Percentiles rank a stretch among this genome's conserved stretches.
phyloP scores from a whole-genome alignment of 1,140 invertebrate species.

The Halotydeus destructor region DNA sequence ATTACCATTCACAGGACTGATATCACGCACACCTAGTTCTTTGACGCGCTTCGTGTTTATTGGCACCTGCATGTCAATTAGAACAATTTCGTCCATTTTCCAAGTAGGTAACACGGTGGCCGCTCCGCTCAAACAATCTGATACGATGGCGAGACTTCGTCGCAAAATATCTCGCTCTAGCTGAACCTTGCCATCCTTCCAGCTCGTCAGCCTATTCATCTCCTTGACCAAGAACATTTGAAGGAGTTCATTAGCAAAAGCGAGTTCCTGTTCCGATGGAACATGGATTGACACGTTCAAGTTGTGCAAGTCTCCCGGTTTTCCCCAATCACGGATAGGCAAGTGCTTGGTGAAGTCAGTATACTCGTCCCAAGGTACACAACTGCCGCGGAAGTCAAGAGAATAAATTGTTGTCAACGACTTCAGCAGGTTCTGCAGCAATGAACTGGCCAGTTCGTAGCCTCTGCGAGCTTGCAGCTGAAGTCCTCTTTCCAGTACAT shows the following conservation, averaged over 20 bases:
- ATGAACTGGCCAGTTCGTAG: conserved; percentile 30
- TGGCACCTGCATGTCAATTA: conserved; percentile 9
- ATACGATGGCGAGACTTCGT: conserved; percentile 28
- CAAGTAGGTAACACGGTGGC: conserved; percentile 36
- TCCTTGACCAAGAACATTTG: conserved; percentile 35
- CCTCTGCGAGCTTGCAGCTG: conserved; percentile 38
- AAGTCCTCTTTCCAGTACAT: conserved; percentile 38
- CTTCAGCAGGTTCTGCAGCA: conserved; percentile 31
- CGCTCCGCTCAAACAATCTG: conserved; percentile 32
- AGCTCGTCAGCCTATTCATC: conserved; percentile 30
- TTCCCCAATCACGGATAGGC: conserved; percentile 54
- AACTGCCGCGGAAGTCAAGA: conserved; percentile 38
- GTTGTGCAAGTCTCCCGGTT: conserved; percentile 37
- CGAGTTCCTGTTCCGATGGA: conserved; percentile 43
- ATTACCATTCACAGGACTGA: conserved; percentile 26
- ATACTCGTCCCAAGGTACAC: conserved; percentile 34
- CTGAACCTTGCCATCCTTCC: conserved; percentile 15
- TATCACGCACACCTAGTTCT: background rate
- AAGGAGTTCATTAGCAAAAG: conserved; percentile 35
- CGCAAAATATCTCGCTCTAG: conserved; percentile 27
- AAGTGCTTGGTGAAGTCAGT: conserved; percentile 41
- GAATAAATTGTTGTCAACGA: conserved; percentile 37
- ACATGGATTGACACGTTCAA: conserved; percentile 52
- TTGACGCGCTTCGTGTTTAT: background rate
- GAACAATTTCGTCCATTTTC: conserved; percentile 26